phyloP scores from a whole-genome alignment of 2,888 invertebrate species.

The Epinotia nisella region DNA sequence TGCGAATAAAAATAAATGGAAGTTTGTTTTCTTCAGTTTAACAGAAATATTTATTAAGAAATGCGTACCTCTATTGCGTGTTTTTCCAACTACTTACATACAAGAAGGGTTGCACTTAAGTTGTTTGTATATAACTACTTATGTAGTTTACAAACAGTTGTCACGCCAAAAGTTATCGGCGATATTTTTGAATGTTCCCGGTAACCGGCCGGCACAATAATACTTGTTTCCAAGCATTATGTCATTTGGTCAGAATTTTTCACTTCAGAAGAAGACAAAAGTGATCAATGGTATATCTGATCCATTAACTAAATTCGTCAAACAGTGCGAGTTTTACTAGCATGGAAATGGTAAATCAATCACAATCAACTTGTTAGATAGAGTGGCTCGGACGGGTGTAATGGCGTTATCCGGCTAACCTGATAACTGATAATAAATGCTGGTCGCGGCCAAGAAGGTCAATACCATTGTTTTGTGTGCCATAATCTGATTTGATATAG shows the following conservation, averaged over 20 bases:
- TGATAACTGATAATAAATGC: slow-evolving; percentile 45
- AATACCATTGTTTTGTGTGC: slow-evolving; percentile 21
- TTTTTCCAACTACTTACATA: too few species aligned
- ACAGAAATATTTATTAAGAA: too few species aligned
- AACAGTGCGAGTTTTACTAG: slow-evolving; percentile 55
- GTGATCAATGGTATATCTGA: slow-evolving; percentile 24
- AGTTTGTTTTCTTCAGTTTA: too few species aligned
- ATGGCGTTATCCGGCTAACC: slow-evolving; percentile 54
- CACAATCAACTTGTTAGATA: slow-evolving; percentile 65
- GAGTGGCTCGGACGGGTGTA: slow-evolving; percentile 62
- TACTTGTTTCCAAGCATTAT: too few species aligned
- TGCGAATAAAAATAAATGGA: too few species aligned
- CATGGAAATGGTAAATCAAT: slow-evolving; percentile 72
- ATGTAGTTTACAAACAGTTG: too few species aligned
- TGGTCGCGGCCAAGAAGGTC: slow-evolving; percentile 44
- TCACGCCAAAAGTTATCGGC: too few species aligned
- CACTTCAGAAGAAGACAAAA: neutral
- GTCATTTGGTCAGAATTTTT: neutral
- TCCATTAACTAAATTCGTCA: slow-evolving; percentile 58
- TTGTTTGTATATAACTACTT: too few species aligned
- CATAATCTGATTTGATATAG: neutral
- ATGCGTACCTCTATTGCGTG: too few species aligned
- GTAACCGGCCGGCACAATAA: neutral
- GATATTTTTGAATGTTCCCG: too few species aligned
- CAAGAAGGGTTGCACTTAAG: too few species aligned